Percentiles rank a stretch among this genome's conserved stretches.
Conservation (phyloP, 2,797 vertebrate species). For the Gymnodraco acuticeps region DNA sequence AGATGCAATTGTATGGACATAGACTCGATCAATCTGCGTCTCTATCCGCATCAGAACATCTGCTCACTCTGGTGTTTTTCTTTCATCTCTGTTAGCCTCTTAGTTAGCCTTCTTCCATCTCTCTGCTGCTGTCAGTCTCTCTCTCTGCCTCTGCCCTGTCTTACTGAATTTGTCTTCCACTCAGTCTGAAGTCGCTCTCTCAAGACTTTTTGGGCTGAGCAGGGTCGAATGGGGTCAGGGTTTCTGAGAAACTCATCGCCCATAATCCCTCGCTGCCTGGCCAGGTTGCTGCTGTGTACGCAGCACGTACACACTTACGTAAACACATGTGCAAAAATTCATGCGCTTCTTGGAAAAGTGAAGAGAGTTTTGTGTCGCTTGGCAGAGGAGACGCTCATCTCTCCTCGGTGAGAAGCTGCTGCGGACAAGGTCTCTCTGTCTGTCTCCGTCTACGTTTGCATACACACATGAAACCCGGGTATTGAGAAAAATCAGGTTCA, state of each 20-base stretch:
- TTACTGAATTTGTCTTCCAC: slow-evolving; percentile 29
- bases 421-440: slow-evolving; percentile 42
- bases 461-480: slow-evolving; percentile 33
- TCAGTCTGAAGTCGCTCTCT: slow-evolving; percentile 49
- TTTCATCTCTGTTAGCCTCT: neutral
- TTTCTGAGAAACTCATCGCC: slow-evolving; percentile 60
- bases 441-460: slow-evolving; percentile 23
- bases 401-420: slow-evolving; percentile 34
- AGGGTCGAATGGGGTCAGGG: slow-evolving; percentile 77
- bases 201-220: slow-evolving; percentile 66
- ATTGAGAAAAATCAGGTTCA: slow-evolving; percentile 34
- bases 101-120: neutral
- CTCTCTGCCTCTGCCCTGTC: slow-evolving; percentile 33
- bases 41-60: neutral
- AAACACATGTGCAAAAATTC: slow-evolving; percentile 29
- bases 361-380: slow-evolving; percentile 42
- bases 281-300: slow-evolving; percentile 36
- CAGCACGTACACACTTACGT: slow-evolving; percentile 49
- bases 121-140: slow-evolving; percentile 13
- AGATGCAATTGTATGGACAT: neutral
- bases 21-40: neutral
- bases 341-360: slow-evolving; percentile 40
- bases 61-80: neutral
- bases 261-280: slow-evolving; percentile 60
- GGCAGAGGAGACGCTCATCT: slow-evolving; percentile 46